Evolutionary conservation across 2,113 vertebrate species (phyloP), one percentile per base, ranked within the genome.

Genomic region (Hystrix cristata): DNA sequence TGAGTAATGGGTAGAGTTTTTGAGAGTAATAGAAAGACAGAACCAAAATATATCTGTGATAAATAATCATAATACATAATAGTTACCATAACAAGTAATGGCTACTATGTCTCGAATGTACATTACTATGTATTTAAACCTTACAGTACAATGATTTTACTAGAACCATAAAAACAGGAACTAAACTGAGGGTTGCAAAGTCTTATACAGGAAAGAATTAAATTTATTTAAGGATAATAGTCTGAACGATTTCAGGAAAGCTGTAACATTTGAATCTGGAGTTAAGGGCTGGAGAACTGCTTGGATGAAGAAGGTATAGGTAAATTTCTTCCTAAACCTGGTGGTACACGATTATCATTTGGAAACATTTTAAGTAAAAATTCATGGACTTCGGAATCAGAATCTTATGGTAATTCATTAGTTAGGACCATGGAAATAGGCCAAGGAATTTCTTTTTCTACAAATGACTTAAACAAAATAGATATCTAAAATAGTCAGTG

Each of bases 201-300:
- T 19, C 34, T 59, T 74, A 64, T 12, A 7, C 11, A 80, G 55
- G 7, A 5, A 1, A 7, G n/a, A 62, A 57, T 62, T 74, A 59
- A 19, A 60, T 83, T 79, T 79, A 59, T 55, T 89, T 60, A 71
- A 16, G 23, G 12, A 94, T 60, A 87, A 84, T 5, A 57, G 27
- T 57, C 14, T 94, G 14, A 94, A 85, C 72, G 19, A 79, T 29
- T 76, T 93, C 10, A 29, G 9, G 62, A 87, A 90, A 89, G 4
- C 34, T 48, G 0, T 38, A 38, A 19, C 16, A 65, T 43, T 62
- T 71, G 7, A 85, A 67, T 88, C 19, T 80, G 11, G 1, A 3
- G 71, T 79, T 64, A 65, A 95, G 23, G 1, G 11, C 18, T 74
- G 1, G 1, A 62, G 59, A 34, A 55, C 11, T 94, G 19, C 15